phyloP scores from a whole-genome alignment of 1,140 invertebrate genomes.

The Hylaeus anthracinus region DNA sequence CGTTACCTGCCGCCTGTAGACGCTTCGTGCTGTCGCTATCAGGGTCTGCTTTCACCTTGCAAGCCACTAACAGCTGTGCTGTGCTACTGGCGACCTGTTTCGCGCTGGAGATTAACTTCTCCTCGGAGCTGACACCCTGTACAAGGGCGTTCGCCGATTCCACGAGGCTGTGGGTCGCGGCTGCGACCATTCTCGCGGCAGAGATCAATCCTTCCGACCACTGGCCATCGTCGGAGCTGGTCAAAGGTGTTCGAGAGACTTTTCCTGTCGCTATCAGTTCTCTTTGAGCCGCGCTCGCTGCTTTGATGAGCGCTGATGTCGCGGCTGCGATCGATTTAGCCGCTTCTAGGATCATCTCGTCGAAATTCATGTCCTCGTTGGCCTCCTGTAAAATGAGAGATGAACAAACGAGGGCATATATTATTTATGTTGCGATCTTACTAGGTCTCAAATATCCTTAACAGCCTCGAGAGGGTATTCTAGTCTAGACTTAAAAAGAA shows the following conservation, averaged over 20 bases:
- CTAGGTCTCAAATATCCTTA: too few relatives aligned
- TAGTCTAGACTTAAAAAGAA: too few relatives aligned
- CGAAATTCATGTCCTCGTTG: constrained; percentile 97
- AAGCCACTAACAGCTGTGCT: constrained; percentile 97
- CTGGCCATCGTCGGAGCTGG: constrained; percentile 96
- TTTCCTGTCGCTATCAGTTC: constrained; percentile 92
- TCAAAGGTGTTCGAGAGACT: constrained; percentile 89
- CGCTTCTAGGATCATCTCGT: constrained; percentile 99
- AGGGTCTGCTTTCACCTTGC: constrained; percentile 98
- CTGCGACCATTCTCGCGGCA: constrained; percentile 96
- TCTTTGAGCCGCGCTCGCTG: constrained; percentile 96
- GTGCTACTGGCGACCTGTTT: constrained; percentile 99
- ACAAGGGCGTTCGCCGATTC: constrained; percentile 98
- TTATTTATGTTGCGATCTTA: too few relatives aligned
- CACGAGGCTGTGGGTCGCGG: constrained; percentile 97
- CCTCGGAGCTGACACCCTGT: constrained; percentile 96
- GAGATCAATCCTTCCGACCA: constrained; percentile 99
- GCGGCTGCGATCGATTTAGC: constrained; percentile 98
- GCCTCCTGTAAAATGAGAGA: constrained; percentile 86
- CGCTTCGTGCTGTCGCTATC: constrained; percentile 95
- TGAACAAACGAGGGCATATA: background rate
- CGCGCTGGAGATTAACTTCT: constrained; percentile 97
- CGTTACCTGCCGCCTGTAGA: constrained; percentile 97
- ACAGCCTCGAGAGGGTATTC: too few relatives aligned
- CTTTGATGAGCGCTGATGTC: constrained; percentile 97